Conservation (phyloP, 2,888 invertebrate species). For the Byasa hedistus region DNA sequence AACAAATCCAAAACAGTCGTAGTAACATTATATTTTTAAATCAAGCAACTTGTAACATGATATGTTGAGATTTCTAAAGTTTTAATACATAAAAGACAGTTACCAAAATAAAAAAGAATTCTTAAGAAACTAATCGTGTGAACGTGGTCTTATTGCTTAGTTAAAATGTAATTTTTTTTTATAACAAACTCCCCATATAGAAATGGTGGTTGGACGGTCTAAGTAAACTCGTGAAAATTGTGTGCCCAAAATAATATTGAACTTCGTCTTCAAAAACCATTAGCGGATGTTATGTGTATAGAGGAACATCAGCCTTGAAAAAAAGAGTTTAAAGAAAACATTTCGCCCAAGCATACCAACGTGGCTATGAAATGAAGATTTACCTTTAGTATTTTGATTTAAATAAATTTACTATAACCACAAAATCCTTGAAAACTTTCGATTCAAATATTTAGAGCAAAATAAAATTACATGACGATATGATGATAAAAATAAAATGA, state of each 20-base stretch:
- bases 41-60: no score
- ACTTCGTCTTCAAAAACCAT: conserved; percentile 35
- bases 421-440: no score
- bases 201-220: conserved; percentile 58
- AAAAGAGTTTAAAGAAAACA: neutral
- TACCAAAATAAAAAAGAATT: neutral
- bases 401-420: no score
- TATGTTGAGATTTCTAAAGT: no score
- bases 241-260: conserved; percentile 75
- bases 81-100: no score
- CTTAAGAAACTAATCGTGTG: neutral
- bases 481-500: no score
- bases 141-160: neutral
- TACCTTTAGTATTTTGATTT: no score
- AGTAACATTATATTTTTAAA: no score
- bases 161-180: neutral
- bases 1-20: no score
- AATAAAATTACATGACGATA: no score
- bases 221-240: conserved; percentile 71
- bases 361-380: neutral
- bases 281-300: conserved; percentile 56
- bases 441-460: no score
- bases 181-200: conserved; percentile 52
- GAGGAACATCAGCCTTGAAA: conserved; percentile 27
- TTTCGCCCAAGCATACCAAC: neutral